Evolutionary conservation across 1,140 invertebrate genomes (phyloP).

Genomic region (Zaprionus tsacasi): DNA sequence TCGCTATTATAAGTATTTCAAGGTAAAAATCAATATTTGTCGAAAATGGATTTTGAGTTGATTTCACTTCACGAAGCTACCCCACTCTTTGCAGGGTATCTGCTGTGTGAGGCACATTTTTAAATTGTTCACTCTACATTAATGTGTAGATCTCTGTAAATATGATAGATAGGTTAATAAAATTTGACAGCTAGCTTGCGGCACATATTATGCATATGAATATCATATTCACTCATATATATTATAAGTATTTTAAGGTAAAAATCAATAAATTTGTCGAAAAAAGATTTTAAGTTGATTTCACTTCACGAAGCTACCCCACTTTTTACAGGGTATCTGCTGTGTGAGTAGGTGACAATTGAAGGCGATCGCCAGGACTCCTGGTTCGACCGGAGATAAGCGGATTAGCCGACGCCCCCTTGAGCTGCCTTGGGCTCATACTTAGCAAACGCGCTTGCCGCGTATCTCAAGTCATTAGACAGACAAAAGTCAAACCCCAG

Average conservation of each 20-base stretch:
- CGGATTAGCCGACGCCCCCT: constrained; percentile 17
- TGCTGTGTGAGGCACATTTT: neutral
- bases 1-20: no score
- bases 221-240: no score
- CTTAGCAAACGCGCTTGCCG: constrained; percentile 12
- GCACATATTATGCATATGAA: no score
- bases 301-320: neutral
- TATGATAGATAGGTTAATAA: neutral
- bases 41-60: no score
- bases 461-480: constrained; percentile 31
- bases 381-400: constrained; percentile 10
- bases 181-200: neutral
- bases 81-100: neutral
- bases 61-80: neutral
- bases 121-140: no score
- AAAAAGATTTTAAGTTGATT: no score
- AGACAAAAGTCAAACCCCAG: constrained; percentile 17
- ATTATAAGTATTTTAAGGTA: no score
- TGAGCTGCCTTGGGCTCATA: neutral
- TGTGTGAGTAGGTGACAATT: constrained; percentile 19
- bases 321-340: neutral
- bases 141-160: neutral
- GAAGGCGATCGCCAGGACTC: constrained; percentile 11
- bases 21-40: no score
- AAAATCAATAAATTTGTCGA: no score